Evolutionary conservation across 2,888 invertebrate species (phyloP).

Genomic region (Electrophaes corylata): DNA sequence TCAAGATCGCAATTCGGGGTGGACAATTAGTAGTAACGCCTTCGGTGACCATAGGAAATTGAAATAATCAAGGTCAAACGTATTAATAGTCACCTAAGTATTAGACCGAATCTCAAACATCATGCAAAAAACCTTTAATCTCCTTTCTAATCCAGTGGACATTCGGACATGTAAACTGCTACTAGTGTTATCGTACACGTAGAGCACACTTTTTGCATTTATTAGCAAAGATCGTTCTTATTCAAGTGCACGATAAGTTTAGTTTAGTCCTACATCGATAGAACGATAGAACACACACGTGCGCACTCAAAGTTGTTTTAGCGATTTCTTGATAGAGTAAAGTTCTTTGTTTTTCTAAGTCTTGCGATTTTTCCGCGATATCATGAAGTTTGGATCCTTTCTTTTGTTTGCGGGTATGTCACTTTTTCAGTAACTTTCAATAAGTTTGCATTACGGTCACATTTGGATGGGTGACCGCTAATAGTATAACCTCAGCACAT

Average conservation of each 20-base stretch:
- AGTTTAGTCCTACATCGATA: constrained; percentile 52
- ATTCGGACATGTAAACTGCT: constrained; percentile 16
- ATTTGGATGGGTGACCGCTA: neutral
- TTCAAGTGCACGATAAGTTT: constrained; percentile 62
- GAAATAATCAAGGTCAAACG: constrained; percentile 59
- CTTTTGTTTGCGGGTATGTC: constrained; percentile 46
- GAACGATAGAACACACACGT: constrained; percentile 39
- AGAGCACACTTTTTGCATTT: constrained; percentile 60
- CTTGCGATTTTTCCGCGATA: constrained; percentile 1
- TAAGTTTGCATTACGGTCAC: neutral
- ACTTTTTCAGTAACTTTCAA: neutral
- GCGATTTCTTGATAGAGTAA: neutral
- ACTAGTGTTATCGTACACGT: constrained; percentile 27
- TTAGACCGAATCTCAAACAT: constrained; percentile 46
- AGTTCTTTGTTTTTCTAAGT: neutral
- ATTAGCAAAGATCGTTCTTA: constrained; percentile 58
- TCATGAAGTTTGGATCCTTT: constrained; percentile 44
- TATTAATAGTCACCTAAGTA: constrained; percentile 57
- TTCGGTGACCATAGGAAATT: constrained; percentile 13
- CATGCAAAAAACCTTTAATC: constrained; percentile 46
- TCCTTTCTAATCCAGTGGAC: constrained; percentile 54
- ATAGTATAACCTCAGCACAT: neutral
- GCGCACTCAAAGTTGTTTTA: constrained; percentile 25
- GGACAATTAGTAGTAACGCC: too few species aligned
- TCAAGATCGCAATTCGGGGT: too few species aligned